Conservation (phyloP, 1,140 invertebrate genomes). For the Bombus terrestris region DNA sequence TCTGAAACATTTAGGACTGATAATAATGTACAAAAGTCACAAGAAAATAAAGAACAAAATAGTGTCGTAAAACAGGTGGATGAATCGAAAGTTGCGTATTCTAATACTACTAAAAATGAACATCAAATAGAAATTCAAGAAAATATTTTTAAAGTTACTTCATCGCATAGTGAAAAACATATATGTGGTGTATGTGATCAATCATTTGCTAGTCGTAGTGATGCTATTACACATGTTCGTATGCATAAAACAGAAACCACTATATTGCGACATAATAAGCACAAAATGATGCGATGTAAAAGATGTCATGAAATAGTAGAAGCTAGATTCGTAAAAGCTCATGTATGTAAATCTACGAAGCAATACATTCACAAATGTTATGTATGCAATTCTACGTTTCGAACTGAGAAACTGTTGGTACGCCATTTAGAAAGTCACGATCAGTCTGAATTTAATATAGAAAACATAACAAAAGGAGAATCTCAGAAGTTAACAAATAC, state of each 20-base stretch:
- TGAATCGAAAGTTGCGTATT: background rate
- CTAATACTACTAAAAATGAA: background rate
- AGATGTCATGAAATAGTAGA: slow-evolving; percentile 79
- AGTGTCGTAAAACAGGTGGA: background rate
- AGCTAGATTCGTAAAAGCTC: slow-evolving; percentile 73
- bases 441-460: slow-evolving; percentile 58
- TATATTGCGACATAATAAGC: slow-evolving; percentile 39
- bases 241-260: slow-evolving; percentile 63
- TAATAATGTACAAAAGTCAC: background rate
- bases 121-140: slow-evolving; percentile 12
- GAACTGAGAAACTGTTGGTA: slow-evolving; percentile 65
- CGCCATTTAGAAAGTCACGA: slow-evolving; percentile 66
- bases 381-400: slow-evolving; percentile 68
- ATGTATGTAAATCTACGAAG: slow-evolving; percentile 70
- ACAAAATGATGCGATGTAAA: slow-evolving; percentile 78
- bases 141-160: slow-evolving; percentile 8
- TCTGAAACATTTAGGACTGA: background rate
- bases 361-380: slow-evolving; percentile 67
- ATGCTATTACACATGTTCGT: slow-evolving; percentile 73
- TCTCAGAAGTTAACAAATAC: slow-evolving; percentile 27
- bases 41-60: background rate
- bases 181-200: slow-evolving; percentile 74
- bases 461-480: slow-evolving; percentile 46
- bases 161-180: slow-evolving; percentile 53
- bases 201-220: slow-evolving; percentile 65